Percentiles rank a stretch among this genome's conserved stretches.
Conservation (phyloP, 1,140 invertebrate genomes). For the Lethrus apterus region DNA sequence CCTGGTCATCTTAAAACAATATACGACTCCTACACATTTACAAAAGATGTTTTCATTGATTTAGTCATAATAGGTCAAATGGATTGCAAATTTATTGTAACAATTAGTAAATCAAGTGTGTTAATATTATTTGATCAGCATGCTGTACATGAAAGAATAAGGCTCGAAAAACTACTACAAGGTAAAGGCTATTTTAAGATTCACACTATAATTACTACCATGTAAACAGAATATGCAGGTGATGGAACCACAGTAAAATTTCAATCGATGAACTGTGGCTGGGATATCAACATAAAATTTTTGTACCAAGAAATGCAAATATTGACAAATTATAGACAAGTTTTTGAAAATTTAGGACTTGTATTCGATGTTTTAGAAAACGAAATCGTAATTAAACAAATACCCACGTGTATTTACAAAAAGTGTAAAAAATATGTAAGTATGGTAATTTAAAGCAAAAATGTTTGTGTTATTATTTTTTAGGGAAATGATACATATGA, state of each 20-base stretch:
- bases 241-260: not conserved
- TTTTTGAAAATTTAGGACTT: conserved; percentile 23
- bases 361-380: conserved; percentile 21
- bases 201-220: not conserved
- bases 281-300: not conserved
- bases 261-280: not conserved
- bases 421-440: conserved; percentile 27
- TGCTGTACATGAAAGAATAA: conserved; percentile 65
- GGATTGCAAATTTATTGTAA: conserved; percentile 62
- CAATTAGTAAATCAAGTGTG: conserved; percentile 36
- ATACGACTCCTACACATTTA: conserved; percentile 18
- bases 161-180: conserved; percentile 50
- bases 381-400: conserved; percentile 20
- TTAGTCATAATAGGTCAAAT: conserved; percentile 55
- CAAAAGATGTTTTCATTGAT: conserved; percentile 28
- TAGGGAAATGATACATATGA: not conserved
- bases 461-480: not conserved
- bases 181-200: conserved; percentile 40
- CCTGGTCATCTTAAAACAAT: conserved; percentile 14
- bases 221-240: not conserved
- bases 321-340: conserved; percentile 3
- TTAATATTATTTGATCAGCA: conserved; percentile 67
- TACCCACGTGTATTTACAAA: conserved; percentile 31
- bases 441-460: not conserved
- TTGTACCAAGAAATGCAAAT: conserved; percentile 1